Conservation (phyloP, 2,888 invertebrate species). For the Laothoe populi region DNA sequence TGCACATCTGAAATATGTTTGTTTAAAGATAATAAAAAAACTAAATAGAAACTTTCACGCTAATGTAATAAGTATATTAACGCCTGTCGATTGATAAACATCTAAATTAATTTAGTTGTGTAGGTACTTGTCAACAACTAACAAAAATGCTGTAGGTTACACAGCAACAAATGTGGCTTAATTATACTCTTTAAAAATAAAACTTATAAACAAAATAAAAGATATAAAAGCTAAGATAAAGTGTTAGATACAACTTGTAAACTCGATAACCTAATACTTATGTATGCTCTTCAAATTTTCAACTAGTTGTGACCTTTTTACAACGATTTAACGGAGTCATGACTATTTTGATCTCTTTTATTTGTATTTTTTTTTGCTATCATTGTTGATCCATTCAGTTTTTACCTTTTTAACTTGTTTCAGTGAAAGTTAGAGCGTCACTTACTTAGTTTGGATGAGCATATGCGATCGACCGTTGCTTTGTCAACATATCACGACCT, state of each 20-base stretch:
- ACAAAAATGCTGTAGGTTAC: too few species aligned
- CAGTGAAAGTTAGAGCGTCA: constrained; percentile 7
- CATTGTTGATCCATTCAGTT: neutral
- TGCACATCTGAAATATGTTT: too few species aligned
- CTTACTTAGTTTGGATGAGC: neutral
- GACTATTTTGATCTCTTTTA: neutral
- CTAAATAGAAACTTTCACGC: too few species aligned
- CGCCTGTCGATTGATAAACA: too few species aligned
- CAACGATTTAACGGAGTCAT: neutral
- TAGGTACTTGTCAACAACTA: too few species aligned
- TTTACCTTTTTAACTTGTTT: neutral
- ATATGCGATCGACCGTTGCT: neutral
- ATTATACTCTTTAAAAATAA: neutral
- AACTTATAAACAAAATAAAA: neutral
- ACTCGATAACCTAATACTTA: too few species aligned
- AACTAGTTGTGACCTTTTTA: neutral
- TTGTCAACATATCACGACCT: constrained; percentile 20
- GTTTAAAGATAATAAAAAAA: too few species aligned
- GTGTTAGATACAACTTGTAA: too few species aligned
- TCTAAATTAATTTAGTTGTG: too few species aligned
- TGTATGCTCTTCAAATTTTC: neutral
- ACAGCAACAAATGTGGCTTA: too few species aligned
- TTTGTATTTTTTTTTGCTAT: neutral
- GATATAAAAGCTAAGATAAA: neutral
- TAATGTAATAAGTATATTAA: too few species aligned